phyloP scores from a whole-genome alignment of 2,797 vertebrate species.

The Gallinago nigripennis region DNA sequence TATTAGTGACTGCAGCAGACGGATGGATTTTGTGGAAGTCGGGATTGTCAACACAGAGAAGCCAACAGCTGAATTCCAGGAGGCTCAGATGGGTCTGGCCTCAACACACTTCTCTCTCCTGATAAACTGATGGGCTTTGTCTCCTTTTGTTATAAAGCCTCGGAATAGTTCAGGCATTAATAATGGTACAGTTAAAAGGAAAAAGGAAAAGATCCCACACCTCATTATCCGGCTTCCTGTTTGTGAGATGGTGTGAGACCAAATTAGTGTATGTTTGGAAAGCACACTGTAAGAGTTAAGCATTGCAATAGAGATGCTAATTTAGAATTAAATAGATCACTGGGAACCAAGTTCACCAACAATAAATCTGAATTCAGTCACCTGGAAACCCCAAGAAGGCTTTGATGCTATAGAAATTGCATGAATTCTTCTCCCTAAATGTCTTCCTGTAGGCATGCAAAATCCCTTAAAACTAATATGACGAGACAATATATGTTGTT shows the following conservation, averaged over 20 bases:
- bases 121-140: not conserved
- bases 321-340: slow-evolving; percentile 43
- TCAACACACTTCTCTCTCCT: not conserved
- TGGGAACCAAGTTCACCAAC: slow-evolving; percentile 57
- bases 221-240: slow-evolving; percentile 42
- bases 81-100: not conserved
- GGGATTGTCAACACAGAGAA: not conserved
- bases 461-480: not conserved
- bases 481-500: not conserved
- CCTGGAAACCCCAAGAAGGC: slow-evolving; percentile 27
- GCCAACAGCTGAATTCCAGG: not conserved
- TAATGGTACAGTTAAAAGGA: not conserved
- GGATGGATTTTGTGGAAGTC: not conserved
- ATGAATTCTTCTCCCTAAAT: slow-evolving; percentile 3
- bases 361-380: slow-evolving; percentile 44
- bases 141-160: not conserved
- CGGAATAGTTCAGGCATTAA: not conserved
- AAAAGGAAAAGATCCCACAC: not conserved
- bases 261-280: slow-evolving; percentile 53
- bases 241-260: not conserved
- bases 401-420: slow-evolving; percentile 37
- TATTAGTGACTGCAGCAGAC: not conserved
- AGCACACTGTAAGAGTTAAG: slow-evolving; percentile 9
- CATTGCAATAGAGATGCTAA: slow-evolving; percentile 56
- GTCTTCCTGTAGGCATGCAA: slow-evolving; percentile 12